Evolutionary conservation across 2,888 invertebrate genomes (phyloP), one percentile per base, ranked within the genome.

Genomic region (Ischnura elegans): DNA sequence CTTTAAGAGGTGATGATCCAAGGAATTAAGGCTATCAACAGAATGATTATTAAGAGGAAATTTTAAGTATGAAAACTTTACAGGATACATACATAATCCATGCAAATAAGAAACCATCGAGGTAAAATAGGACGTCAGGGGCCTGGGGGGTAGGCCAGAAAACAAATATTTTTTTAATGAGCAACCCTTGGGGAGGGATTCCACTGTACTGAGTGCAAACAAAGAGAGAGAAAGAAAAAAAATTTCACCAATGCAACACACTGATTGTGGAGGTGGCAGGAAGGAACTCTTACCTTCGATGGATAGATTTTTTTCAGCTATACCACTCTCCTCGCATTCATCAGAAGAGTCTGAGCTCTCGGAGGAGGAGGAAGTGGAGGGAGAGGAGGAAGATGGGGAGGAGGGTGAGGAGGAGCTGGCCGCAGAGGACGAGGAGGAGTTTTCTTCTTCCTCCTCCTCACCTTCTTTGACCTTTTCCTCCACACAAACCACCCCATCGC

Each of bases 311-410:
- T 94, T 93, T 66, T 94, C 94, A 87, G 94, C 94, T 94, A 93
- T 94, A 94, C 94, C 94, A 94, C 94, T 93, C 66, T 94, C 94
- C 94, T 94, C 94, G 76, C 94, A 94, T 94, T 94, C 94, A 94
- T 94, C 94, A 36, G 94, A 94, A 29, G 94, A 94, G 93, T 94
- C 94, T 61, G 93, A 93, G 76, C 87, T 93, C 87, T 93, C 93
- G 45, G 87, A 87, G n/a, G 93, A 87, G 76, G 87, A 87, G 87
- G 94, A 51, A 29, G 94, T 84, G 51, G 87, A 55, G 19, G 87
- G 55, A 42, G 90, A 90, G 90, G 90, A 66, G n/a, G 90, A 90
- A 36, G 51, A 42, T 42, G 87, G 42, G 87, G 51, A 42, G 42
- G 87, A 42, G 87, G 87, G 42, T 51, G 87, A 25, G 21, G 51